phyloP scores from a whole-genome alignment of 2,797 vertebrate species.

The Betta splendens region DNA sequence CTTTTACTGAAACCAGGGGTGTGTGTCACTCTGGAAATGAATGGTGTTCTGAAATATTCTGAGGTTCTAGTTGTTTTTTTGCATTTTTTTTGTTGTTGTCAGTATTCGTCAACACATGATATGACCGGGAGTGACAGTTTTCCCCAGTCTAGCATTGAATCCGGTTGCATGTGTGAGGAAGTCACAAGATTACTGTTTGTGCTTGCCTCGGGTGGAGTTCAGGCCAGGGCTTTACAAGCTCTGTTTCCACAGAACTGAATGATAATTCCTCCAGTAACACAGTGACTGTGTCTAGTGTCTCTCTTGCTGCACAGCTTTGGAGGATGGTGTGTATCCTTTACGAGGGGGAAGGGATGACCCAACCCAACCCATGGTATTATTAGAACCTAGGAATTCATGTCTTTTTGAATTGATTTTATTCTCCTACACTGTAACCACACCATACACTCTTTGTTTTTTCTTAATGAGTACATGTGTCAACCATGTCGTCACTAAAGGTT shows the following conservation, averaged over 20 bases:
- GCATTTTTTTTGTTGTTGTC: constrained; percentile 5
- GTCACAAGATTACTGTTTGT: constrained; percentile 75
- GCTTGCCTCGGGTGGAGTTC: constrained; percentile 64
- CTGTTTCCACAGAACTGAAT: constrained; percentile 42
- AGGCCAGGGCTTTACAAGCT: constrained; percentile 19
- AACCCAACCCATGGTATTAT: constrained; percentile 40
- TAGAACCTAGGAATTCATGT: constrained; percentile 38
- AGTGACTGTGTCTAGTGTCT: constrained; percentile 67
- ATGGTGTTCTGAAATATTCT: constrained; percentile 60
- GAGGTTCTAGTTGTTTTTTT: constrained; percentile 17
- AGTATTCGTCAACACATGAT: constrained; percentile 51
- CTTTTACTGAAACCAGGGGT: constrained; percentile 46
- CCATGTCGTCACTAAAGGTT: constrained; percentile 8
- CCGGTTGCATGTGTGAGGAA: constrained; percentile 69
- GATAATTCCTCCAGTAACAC: constrained; percentile 70
- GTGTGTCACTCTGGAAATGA: constrained; percentile 68
- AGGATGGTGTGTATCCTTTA: constrained; percentile 59
- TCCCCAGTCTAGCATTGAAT: constrained; percentile 48
- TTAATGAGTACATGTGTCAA: neutral
- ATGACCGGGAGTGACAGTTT: constrained; percentile 46
- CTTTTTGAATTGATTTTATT: constrained; percentile 28
- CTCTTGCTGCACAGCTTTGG: constrained; percentile 38
- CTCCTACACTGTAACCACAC: neutral
- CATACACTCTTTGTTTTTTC: neutral
- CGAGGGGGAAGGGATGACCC: constrained; percentile 28